These are phyloP conservation scores for Arctopsyche grandis DNA, from an alignment of 1,140 invertebrate genomes.

Conservation along the genomic window DNA sequence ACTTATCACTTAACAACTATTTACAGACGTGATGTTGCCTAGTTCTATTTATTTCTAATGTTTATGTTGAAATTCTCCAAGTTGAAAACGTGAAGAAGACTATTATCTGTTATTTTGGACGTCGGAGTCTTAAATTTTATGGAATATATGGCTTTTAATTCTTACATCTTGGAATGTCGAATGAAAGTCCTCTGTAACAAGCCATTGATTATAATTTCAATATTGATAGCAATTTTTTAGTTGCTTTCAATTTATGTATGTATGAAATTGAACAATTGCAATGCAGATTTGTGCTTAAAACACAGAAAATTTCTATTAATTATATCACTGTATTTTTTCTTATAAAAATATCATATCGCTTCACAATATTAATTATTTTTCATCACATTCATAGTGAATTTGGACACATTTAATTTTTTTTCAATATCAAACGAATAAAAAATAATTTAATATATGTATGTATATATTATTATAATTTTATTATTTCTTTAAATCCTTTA, in stretches of 20 bases:
- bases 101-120: too few relatives aligned
- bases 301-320: slow-evolving; percentile 2
- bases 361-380: slow-evolving; percentile 26
- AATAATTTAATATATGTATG: background rate
- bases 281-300: background rate
- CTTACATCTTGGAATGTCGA: too few relatives aligned
- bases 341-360: slow-evolving; percentile 40
- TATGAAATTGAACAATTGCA: background rate
- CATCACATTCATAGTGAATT: slow-evolving; percentile 29
- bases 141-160: too few relatives aligned
- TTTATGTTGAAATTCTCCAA: slow-evolving; percentile 29
- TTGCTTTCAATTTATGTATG: background rate
- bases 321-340: slow-evolving; percentile 28
- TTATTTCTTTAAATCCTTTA: too few relatives aligned
- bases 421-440: slow-evolving; percentile 22
- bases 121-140: too few relatives aligned
- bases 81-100: too few relatives aligned
- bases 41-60: slow-evolving; percentile 34
- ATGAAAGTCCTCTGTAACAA: too few relatives aligned
- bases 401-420: slow-evolving; percentile 30
- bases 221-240: background rate
- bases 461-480: background rate
- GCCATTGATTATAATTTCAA: background rate
- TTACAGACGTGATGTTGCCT: slow-evolving; percentile 37
- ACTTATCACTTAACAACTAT: slow-evolving; percentile 45